Evolutionary conservation across 2,888 invertebrate genomes (phyloP).

Genomic region (Fissipunctia ypsillon): DNA sequence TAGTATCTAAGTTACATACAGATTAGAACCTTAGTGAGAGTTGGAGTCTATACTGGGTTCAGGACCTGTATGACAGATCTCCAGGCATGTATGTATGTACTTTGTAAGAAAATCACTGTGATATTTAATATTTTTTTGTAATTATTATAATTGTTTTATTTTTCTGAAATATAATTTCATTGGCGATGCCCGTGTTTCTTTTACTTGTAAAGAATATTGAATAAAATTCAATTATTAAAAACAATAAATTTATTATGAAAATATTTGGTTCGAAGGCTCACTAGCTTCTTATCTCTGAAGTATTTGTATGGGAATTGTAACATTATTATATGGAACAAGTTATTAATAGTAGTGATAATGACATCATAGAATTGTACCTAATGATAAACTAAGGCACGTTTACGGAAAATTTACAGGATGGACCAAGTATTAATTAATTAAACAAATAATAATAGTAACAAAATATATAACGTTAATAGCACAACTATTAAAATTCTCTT

Average conservation of each 20-base stretch:
- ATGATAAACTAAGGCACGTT: conserved; percentile 49
- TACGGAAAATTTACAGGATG: conserved; percentile 65
- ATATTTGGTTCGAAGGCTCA: conserved; percentile 68
- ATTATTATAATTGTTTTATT: conserved; percentile 30
- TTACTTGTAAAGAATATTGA: conserved; percentile 17
- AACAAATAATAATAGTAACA: conserved; percentile 53
- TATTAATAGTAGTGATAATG: conserved; percentile 55
- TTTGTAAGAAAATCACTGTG: conserved; percentile 57
- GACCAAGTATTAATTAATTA: conserved; percentile 49
- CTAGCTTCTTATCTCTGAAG: conserved; percentile 57
- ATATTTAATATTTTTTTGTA: conserved; percentile 54
- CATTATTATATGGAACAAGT: conserved; percentile 44
- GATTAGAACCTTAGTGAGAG: too few relatives aligned
- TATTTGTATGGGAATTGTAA: conserved; percentile 53
- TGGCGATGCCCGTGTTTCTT: conserved; percentile 22
- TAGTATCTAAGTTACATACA: too few relatives aligned
- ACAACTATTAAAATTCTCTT: conserved; percentile 51
- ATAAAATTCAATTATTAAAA: conserved; percentile 63
- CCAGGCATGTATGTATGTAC: too few relatives aligned
- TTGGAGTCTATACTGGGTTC: too few relatives aligned
- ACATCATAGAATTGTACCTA: conserved; percentile 62
- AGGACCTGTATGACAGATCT: too few relatives aligned
- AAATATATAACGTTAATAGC: conserved; percentile 57
- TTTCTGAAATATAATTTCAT: conserved; percentile 55
- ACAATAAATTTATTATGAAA: conserved; percentile 75